phyloP scores from a whole-genome alignment of 2,888 invertebrate species.

The Clepsis dumicolana region DNA sequence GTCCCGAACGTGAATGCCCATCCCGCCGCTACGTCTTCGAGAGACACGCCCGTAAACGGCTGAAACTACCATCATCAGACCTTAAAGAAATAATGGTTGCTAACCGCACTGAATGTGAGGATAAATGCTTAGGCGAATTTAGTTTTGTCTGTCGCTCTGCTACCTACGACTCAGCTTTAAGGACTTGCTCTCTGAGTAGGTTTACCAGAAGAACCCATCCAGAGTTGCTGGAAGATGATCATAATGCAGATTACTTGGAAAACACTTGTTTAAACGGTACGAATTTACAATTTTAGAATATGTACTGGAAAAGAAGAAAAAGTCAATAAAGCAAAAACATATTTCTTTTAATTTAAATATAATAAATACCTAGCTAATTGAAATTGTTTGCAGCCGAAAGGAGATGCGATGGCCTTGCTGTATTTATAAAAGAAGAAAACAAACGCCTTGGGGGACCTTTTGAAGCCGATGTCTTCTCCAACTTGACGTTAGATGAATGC shows the following conservation, averaged over 20 bases:
- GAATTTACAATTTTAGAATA: conserved; percentile 17
- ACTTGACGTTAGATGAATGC: conserved; percentile 94
- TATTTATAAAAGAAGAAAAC: conserved; percentile 96
- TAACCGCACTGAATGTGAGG: conserved; percentile 95
- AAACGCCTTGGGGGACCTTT: conserved; percentile 95
- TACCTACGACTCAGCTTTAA: conserved; percentile 91
- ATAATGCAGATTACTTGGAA: conserved; percentile 95
- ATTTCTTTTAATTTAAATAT: neutral
- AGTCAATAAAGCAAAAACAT: neutral
- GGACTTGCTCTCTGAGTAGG: conserved; percentile 92
- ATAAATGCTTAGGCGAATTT: conserved; percentile 95
- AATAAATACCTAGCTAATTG: too few species aligned
- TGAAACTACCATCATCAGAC: conserved; percentile 92
- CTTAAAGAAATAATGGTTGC: conserved; percentile 94
- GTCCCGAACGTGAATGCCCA: conserved; percentile 95
- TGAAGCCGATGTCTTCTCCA: conserved; percentile 94
- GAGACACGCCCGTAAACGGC: conserved; percentile 93
- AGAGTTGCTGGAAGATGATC: conserved; percentile 93
- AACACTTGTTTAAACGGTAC: conserved; percentile 95
- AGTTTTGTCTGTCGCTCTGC: conserved; percentile 96
- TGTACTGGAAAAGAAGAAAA: neutral
- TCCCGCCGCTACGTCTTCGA: conserved; percentile 96
- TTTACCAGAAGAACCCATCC: conserved; percentile 95
- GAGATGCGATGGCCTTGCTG: conserved; percentile 94
- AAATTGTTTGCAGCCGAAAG: conserved; percentile 88